Evolutionary conservation across 30 jellyfish, hydroid and myxozoan genomes (phyloP).

Genomic region (Cassiopea andromeda): DNA sequence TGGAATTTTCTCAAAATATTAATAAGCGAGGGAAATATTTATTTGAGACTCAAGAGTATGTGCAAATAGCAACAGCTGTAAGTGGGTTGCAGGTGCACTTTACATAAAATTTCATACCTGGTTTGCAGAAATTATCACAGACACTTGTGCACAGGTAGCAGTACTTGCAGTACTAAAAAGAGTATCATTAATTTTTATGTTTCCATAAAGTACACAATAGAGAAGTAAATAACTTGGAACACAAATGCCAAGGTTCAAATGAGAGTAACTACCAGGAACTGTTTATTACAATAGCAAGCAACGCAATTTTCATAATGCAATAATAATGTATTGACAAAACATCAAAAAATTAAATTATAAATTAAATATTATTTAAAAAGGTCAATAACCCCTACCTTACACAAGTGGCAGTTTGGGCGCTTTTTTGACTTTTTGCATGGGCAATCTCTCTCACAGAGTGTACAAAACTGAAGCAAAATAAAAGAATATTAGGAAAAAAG

Average conservation of each 20-base stretch:
- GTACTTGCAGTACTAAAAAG: constrained; percentile 67
- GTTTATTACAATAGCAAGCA: too few species aligned
- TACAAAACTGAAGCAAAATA: constrained; percentile 48
- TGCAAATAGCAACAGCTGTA: too few species aligned
- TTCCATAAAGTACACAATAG: not conserved
- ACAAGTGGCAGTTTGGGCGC: constrained; percentile 68
- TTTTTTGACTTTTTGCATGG: constrained; percentile 65
- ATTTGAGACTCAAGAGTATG: too few species aligned
- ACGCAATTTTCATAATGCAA: too few species aligned
- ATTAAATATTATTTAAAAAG: too few species aligned
- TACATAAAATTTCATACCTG: constrained; percentile 24
- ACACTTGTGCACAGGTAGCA: constrained; percentile 62
- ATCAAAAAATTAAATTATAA: too few species aligned
- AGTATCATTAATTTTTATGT: too few species aligned
- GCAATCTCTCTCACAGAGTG: constrained; percentile 73
- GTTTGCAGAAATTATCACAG: constrained; percentile 72
- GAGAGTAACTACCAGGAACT: not conserved
- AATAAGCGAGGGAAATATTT: too few species aligned
- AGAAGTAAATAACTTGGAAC: not conserved
- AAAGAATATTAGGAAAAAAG: too few species aligned
- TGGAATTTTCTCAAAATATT: too few species aligned
- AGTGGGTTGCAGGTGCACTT: too few species aligned
- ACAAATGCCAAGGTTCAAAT: not conserved
- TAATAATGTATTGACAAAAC: too few species aligned
- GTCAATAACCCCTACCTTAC: constrained; percentile 49